A percentile compares a stretch with the other conserved stretches of the same genome.
phyloP scores from a whole-genome alignment of 2,888 invertebrate genomes.

The Morinoia aosen region DNA sequence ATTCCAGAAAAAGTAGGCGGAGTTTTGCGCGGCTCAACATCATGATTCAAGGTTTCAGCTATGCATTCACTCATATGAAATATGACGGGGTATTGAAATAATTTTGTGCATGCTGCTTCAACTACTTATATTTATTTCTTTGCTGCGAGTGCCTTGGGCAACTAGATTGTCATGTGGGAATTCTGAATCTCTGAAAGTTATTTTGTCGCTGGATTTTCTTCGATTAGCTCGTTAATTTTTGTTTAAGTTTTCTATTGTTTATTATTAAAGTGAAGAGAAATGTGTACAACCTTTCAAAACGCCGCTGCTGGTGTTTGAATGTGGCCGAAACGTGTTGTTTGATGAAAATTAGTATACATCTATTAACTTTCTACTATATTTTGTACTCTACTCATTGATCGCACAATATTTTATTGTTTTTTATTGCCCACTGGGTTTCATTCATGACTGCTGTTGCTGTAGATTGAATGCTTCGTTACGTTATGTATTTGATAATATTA shows the following conservation, averaged over 20 bases:
- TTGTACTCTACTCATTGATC: not conserved
- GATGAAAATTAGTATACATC: no score
- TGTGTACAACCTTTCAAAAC: not conserved
- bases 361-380: no score
- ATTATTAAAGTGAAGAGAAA: not conserved
- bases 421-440: not conserved
- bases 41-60: not conserved
- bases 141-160: no score
- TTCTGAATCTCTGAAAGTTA: no score
- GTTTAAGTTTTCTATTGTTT: no score
- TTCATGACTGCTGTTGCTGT: not conserved
- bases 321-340: not conserved
- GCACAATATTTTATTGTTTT: not conserved
- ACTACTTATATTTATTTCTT: not conserved
- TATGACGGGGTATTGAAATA: not conserved
- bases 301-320: not conserved
- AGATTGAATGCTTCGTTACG: not conserved
- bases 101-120: not conserved
- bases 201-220: no score
- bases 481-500: not conserved
- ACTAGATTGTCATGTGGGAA: no score
- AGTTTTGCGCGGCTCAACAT: no score
- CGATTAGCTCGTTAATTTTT: no score
- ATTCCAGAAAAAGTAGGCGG: no score
- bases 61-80: not conserved